Conservation (phyloP, 2,113 vertebrate genomes). For the Calonectris borealis region DNA sequence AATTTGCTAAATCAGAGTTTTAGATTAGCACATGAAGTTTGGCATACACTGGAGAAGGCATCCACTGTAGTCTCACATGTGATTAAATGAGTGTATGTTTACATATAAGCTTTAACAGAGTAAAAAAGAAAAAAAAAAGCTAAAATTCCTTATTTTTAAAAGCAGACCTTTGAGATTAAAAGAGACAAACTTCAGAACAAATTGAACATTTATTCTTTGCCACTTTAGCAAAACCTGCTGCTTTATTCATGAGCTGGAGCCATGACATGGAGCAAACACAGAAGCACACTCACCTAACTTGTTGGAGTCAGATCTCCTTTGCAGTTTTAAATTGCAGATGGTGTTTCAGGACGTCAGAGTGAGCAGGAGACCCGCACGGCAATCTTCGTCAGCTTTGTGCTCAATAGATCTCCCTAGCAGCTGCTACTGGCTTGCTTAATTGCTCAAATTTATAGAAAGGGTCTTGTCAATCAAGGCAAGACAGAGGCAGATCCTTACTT, state of each 20-base stretch:
- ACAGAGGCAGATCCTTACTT: constrained; percentile 73
- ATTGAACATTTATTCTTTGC: not conserved
- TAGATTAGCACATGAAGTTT: not conserved
- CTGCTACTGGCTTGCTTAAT: constrained; percentile 40
- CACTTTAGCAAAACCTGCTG: not conserved
- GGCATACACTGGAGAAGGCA: no score
- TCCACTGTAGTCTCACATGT: not conserved
- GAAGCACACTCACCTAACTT: constrained; percentile 63
- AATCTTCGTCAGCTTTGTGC: not conserved
- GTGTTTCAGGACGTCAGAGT: not conserved
- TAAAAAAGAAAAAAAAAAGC: not conserved
- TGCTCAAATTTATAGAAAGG: constrained; percentile 75
- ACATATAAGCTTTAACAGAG: not conserved
- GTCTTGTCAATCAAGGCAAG: constrained; percentile 72
- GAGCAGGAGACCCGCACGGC: not conserved
- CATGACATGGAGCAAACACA: not conserved
- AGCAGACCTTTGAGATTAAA: not conserved
- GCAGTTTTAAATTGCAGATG: constrained; percentile 23
- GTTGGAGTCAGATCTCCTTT: not conserved
- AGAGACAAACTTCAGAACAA: not conserved
- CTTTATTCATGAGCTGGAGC: not conserved
- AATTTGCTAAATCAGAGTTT: not conserved
- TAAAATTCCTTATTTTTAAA: not conserved
- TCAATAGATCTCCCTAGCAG: constrained; percentile 14
- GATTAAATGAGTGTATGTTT: not conserved